These are phyloP conservation scores for Phortica magna DNA, from an alignment of 2,888 invertebrate genomes.

Conservation along the genomic window DNA sequence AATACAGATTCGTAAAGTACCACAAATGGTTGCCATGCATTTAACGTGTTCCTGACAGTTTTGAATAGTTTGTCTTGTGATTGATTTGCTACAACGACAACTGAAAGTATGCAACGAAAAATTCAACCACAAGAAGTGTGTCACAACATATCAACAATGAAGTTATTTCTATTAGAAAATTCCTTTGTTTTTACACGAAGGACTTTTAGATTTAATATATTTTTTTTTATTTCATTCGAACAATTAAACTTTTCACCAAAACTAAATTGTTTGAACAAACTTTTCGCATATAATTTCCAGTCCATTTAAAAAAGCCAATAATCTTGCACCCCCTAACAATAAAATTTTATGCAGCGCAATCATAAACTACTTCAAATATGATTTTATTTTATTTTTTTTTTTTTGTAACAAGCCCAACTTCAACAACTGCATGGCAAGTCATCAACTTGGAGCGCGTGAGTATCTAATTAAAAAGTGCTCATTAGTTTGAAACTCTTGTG, in stretches of 20 bases:
- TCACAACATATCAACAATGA: neutral
- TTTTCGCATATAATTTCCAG: too few species aligned
- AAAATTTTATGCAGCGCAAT: too few species aligned
- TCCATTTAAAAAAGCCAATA: too few species aligned
- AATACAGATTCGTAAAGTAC: constrained; percentile 4
- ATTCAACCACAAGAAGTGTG: neutral
- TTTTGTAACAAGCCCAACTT: neutral
- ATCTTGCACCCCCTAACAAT: too few species aligned
- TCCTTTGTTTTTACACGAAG: neutral
- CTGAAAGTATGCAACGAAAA: neutral
- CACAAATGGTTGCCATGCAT: neutral
- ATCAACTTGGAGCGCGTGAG: constrained; percentile 24
- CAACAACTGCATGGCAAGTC: neutral
- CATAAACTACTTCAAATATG: neutral
- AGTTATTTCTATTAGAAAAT: neutral
- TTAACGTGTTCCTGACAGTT: neutral
- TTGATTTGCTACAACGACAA: neutral
- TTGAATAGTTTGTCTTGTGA: neutral
- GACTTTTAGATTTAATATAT: too few species aligned
- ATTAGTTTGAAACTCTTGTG: constrained; percentile 49
- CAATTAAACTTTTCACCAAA: too few species aligned
- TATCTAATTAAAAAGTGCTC: constrained; percentile 69
- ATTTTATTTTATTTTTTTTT: neutral
- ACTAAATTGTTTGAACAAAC: too few species aligned
- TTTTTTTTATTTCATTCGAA: too few species aligned